These are phyloP conservation scores for Neolamprologus brichardi DNA, from an alignment of 2,113 vertebrate genomes.

Conservation along the genomic window DNA sequence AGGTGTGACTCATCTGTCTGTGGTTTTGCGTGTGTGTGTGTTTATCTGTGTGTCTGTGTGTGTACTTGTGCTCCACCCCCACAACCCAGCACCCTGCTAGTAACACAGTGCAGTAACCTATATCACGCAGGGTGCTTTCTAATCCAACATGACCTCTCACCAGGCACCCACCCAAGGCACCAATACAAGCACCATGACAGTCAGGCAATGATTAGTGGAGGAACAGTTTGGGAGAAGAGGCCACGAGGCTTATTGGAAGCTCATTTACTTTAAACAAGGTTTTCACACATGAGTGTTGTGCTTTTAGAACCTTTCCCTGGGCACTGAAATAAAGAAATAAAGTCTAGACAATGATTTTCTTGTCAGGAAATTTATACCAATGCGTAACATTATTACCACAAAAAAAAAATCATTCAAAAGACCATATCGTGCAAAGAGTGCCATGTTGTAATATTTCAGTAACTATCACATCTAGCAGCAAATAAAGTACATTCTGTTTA, in stretches of 20 bases:
- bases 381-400: background rate
- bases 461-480: background rate
- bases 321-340: background rate
- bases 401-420: background rate
- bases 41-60: background rate
- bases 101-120: conserved; percentile 53
- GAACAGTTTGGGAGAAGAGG: conserved; percentile 26
- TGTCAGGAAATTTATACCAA: background rate
- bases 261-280: conserved; percentile 25
- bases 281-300: conserved; percentile 5
- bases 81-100: conserved; percentile 21
- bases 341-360: background rate
- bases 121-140: conserved; percentile 62
- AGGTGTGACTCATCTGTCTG: background rate
- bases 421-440: background rate
- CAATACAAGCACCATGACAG: conserved; percentile 27
- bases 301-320: background rate
- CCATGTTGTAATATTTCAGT: background rate
- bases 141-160: conserved; percentile 67
- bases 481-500: background rate
- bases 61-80: background rate
- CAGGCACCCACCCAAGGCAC: conserved; percentile 17
- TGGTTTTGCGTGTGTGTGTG: background rate
- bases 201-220: conserved; percentile 43
- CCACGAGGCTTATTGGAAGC: conserved; percentile 18